These are phyloP conservation scores for Acholoe squamosa DNA, from an alignment of 2,888 invertebrate species.

Conservation along the genomic window DNA sequence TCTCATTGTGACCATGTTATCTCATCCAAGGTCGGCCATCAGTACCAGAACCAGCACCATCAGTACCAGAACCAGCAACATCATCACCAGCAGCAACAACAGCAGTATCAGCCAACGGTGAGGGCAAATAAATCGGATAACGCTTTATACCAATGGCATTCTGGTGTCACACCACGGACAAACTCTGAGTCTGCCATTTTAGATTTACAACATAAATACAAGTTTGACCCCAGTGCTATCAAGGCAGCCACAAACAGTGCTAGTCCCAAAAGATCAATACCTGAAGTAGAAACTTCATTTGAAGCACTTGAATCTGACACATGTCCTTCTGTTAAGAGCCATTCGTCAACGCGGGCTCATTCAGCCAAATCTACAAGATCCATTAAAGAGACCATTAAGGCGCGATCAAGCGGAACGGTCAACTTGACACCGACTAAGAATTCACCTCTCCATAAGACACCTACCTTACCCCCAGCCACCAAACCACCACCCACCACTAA, in stretches of 20 bases:
- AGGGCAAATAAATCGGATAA: not conserved
- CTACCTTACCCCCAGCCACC: not conserved
- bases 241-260: slow-evolving; percentile 34
- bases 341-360: not conserved
- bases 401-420: slow-evolving; percentile 41
- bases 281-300: not conserved
- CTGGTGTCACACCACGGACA: slow-evolving; percentile 23
- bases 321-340: not conserved
- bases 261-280: not conserved
- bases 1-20: not conserved
- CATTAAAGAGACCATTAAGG: slow-evolving; percentile 45
- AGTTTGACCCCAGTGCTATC: slow-evolving; percentile 40
- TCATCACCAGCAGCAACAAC: not conserved
- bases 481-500: not conserved
- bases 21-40: not conserved
- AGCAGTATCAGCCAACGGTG: not conserved
- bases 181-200: slow-evolving; percentile 46
- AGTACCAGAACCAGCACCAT: not conserved
- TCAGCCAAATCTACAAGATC: slow-evolving; percentile 31
- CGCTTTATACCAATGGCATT: slow-evolving; percentile 1
- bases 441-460: not conserved
- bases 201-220: slow-evolving; percentile 52
- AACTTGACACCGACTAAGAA: slow-evolving; percentile 39
- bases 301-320: slow-evolving; percentile 10
- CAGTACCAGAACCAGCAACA: not conserved